phyloP scores from a whole-genome alignment of 2,113 vertebrate species.

The Cryptomyrus ogoouensis region DNA sequence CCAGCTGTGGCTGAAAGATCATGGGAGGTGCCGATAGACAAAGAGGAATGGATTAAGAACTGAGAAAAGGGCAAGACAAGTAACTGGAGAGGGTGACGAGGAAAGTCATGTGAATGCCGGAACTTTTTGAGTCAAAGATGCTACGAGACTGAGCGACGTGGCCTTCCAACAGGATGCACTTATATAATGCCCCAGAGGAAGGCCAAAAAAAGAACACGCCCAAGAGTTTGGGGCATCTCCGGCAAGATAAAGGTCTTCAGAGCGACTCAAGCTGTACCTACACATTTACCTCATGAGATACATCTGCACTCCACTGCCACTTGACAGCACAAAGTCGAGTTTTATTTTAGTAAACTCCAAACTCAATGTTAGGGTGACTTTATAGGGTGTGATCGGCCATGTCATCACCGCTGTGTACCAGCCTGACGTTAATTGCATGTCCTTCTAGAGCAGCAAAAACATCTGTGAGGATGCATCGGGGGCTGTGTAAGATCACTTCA shows the following conservation, averaged over 20 bases:
- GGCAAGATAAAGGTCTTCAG: neutral
- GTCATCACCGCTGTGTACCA: neutral
- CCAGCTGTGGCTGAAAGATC: neutral
- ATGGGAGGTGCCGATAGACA: neutral
- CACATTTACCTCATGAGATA: neutral
- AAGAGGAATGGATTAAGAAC: neutral
- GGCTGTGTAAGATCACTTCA: neutral
- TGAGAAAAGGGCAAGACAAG: neutral
- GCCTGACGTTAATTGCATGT: neutral
- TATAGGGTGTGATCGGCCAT: neutral
- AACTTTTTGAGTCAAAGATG: neutral
- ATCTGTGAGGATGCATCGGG: neutral
- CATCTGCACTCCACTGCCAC: neutral
- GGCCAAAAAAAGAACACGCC: neutral
- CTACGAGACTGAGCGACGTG: neutral
- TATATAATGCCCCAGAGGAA: neutral
- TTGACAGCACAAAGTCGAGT: neutral
- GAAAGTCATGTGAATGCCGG: neutral
- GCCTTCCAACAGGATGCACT: neutral
- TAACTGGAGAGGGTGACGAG: neutral
- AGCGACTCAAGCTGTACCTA: neutral
- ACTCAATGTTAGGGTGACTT: neutral
- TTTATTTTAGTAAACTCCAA: neutral
- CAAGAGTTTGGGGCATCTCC: neutral
- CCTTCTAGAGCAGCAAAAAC: neutral